Evolutionary conservation across 2,888 invertebrate genomes (phyloP), one percentile per base, ranked within the genome.

Genomic region (Elmis aenea): DNA sequence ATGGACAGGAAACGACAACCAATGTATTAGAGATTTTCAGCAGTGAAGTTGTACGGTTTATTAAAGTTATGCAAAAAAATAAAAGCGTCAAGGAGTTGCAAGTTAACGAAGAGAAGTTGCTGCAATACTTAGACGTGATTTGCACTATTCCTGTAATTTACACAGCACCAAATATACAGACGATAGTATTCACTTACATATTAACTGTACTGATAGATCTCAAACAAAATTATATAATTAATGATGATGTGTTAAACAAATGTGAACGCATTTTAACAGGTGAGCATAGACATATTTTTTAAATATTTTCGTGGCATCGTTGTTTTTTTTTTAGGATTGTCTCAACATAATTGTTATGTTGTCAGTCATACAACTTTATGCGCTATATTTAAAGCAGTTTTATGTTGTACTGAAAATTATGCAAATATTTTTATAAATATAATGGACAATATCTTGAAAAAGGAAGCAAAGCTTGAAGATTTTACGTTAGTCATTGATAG

Each of bases 121-220:
- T 24, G 1, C 10, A 34, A 12, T 50, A 53, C 35, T 40, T 65
- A 14, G 43, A 55, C 22, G 38, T 58, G 12, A 41, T 65, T 6
- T 53, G 47, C 39, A 42, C 40, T 13, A 42, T 64, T 30, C 63
- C 62, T 1, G 36, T 62, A 11, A 45, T 59, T 18, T 18, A 6
- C 18, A 6, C 18, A 6, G 5, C 50, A 14, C 42, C 48, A 25
- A 25, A 46, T 9, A 26, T 53, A 3, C 58, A 58, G 35, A 51
- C 54, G 32, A 35, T 55, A 20, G 42, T 50, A 18, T 45, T 62
- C 5, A 26, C 61, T 10, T 59, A 57, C 42, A 41, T 64, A 8
- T 45, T 55, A 28, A 46, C 58, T 4, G 33, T 65, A 13, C 52
- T 56, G 29, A 51, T 34, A 34, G 60, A 62, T 47, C 30, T 59